Evolutionary conservation across 2,888 invertebrate species (phyloP), one percentile per base, ranked within the genome.

Genomic region (Eucera pruinosa): DNA sequence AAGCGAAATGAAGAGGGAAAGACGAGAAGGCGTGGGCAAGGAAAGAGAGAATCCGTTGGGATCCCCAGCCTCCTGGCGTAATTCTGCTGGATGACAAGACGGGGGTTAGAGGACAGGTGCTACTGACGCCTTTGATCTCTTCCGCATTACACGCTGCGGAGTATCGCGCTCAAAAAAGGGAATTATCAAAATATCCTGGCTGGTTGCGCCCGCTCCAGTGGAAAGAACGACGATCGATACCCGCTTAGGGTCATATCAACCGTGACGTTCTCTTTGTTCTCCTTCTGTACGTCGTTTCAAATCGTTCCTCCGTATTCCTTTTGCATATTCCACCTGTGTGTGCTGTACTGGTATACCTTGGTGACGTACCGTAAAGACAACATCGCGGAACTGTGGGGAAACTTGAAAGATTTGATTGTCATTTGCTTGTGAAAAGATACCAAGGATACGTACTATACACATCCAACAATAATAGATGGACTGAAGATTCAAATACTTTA

Each of bases 71-170:
- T 89, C 86, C 88, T 89, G 89, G 89, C 89, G 87, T 88, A 90
- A 90, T 90, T 87, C 89, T 86, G 85, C 85, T 84, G 88, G 90
- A 91, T 91, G 91, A 91, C 91, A 90, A 89, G 90, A 89, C 88
- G 87, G 87, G 89, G 88, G 86, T 90, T 90, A 87, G 89, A 90
- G 91, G 92, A 92, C 92, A 92, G 92, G 92, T 92, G 92, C 92
- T 91, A 91, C 90, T 92, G 92, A 92, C 92, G 92, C 92, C 92
- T 92, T 92, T 92, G 92, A 92, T 92, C 92, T 92, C 90, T 89
- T 89, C 87, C 88, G 87, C 86, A 87, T 90, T 91, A 91, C 90
- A 90, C 86, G 87, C 88, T 85, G 82, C 82, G 77, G 86, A 86
- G 88, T 85, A 87, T 85, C 84, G 83, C 86, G 70, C 77, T 86